Base-by-base conservation (phyloP, 2,797 vertebrate species). In the Carapus acus region DNA sequence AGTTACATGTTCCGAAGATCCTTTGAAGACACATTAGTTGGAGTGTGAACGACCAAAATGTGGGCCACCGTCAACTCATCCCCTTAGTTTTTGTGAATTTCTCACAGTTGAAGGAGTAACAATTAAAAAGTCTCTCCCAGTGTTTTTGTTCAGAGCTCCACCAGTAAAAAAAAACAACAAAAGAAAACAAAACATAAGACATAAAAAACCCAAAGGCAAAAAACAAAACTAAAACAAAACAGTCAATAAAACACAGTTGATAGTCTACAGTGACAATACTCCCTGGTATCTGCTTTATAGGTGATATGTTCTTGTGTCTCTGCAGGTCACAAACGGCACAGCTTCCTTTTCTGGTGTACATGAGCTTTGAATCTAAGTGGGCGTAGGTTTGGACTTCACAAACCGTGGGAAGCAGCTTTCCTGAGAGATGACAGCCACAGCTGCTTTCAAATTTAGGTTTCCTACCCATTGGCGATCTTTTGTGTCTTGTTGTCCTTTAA, bases 341-440 rank as follows among this genome's bases (percentile, higher is more conserved):
- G 44, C 3, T 4, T 23, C 49, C 17, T 51, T 19, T 19, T 57
- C 54, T 43, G 14, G 34, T 2, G 20, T 40, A 49, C 24, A 46
- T 41, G 37, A 44, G 41, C 36, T 16, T 34, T 66, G 47, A 54
- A 51, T 59, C 40, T 54, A 47, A 46, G 39, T 17, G 36, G 40
- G 45, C 44, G 54, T 18, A 51, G 34, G 48, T 44, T 54, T 42
- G n/a, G n/a, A 55, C 19, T 52, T 49, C 54, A 69, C 52, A 50
- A 58, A 66, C 76, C 71, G 62, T 72, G 62, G 49, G 42, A 39
- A 46, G 68, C 23, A 49, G 63, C 71, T 64, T 84, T 84, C 82
- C 83, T 87, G 82, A 86, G 85, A 82, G 66, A 76, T 58, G 42
- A 69, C 68, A 70, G 67, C 54, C 19, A 60, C 56, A 68, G 74